A percentile compares a stretch with the other conserved stretches of the same genome.
These are phyloP conservation scores for Psilopogon haemacephalus DNA, from an alignment of 2,113 vertebrate genomes.

Conservation along the genomic window DNA sequence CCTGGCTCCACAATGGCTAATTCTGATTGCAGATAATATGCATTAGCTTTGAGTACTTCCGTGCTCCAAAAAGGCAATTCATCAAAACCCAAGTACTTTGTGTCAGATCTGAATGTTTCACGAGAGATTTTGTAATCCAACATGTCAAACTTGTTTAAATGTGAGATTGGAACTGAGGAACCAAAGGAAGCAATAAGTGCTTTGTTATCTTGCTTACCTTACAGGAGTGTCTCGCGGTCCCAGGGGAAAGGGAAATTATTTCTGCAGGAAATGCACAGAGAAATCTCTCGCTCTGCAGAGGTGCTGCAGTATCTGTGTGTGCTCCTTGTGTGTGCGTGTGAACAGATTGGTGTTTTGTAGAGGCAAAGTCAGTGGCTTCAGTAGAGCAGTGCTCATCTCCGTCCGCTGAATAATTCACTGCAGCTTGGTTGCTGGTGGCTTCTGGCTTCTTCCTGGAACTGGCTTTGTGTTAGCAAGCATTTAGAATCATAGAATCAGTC, in stretches of 20 bases:
- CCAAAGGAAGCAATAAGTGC: slow-evolving; percentile 10
- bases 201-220: slow-evolving; percentile 21
- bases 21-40: not conserved
- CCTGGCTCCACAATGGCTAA: not conserved
- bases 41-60: slow-evolving; percentile 49
- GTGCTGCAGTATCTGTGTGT: rapidly evolving
- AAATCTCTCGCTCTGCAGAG: rapidly evolving
- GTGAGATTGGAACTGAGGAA: slow-evolving; percentile 12
- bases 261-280: not conserved
- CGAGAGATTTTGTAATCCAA: slow-evolving; percentile 43
- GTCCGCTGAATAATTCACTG: not conserved
- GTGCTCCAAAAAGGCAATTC: not conserved
- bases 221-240: not conserved
- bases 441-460: not conserved
- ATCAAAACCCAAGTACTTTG: slow-evolving; percentile 49
- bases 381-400: not conserved
- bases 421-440: too few species aligned
- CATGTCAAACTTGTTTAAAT: slow-evolving; percentile 47
- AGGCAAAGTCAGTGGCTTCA: rapidly evolving
- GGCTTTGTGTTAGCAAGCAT: not conserved
- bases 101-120: slow-evolving; percentile 36
- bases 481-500: too few species aligned
- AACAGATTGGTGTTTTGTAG: not conserved
- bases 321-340: not conserved
- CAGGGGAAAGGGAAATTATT: not conserved